phyloP scores from a whole-genome alignment of 2,888 invertebrate species.

The Heterodera filipjevi region DNA sequence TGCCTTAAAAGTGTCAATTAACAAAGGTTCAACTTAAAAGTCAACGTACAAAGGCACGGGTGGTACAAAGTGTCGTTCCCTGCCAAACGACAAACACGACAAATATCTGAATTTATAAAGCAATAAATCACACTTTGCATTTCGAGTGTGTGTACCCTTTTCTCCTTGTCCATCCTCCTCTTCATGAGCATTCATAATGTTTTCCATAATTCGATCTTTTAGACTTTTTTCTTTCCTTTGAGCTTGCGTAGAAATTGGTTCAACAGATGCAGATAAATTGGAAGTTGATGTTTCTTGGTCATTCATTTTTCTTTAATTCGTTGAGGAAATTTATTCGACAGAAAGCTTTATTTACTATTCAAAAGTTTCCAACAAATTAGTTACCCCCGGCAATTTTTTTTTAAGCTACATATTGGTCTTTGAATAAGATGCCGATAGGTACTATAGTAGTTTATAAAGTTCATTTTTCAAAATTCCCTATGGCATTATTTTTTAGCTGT shows the following conservation, averaged over 20 bases:
- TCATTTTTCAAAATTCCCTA: too few relatives aligned
- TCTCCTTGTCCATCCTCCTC: constrained; percentile 13
- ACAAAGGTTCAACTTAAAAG: background rate
- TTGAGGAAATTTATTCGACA: background rate
- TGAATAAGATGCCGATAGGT: too few relatives aligned
- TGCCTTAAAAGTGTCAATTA: constrained; percentile 78
- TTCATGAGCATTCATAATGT: background rate
- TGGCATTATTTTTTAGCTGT: too few relatives aligned
- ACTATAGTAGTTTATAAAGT: too few relatives aligned
- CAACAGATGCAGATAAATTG: background rate
- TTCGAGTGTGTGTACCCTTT: background rate
- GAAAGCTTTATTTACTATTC: background rate
- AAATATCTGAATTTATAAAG: constrained; percentile 39
- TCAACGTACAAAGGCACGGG: constrained; percentile 26
- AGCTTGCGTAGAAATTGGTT: background rate
- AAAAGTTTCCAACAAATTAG: too few relatives aligned
- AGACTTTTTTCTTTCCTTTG: constrained; percentile 2
- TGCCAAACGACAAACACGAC: constrained; percentile 44
- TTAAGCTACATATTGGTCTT: too few relatives aligned
- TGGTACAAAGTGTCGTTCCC: constrained; percentile 38
- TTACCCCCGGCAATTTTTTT: too few relatives aligned
- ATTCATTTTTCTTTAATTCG: background rate
- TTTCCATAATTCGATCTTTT: constrained; percentile 9
- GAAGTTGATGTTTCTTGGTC: background rate
- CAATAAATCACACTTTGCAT: background rate